Conservation (phyloP, 2,113 vertebrate species). For the Nothocercus julius region DNA sequence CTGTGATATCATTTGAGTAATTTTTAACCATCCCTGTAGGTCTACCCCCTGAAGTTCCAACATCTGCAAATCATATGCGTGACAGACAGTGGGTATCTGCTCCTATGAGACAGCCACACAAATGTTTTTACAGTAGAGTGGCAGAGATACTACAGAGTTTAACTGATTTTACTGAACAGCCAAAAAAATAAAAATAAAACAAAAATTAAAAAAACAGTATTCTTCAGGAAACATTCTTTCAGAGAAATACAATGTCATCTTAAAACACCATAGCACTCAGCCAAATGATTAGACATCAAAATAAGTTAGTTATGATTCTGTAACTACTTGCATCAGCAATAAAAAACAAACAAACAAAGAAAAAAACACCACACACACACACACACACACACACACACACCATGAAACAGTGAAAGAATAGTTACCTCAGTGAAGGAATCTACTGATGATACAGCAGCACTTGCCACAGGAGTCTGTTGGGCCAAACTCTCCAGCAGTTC, state of each 20-base stretch:
- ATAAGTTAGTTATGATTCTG: background rate
- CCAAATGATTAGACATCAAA: background rate
- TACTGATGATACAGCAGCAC: constrained; percentile 86
- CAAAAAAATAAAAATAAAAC: too few relatives aligned
- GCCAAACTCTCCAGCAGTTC: constrained; percentile 89
- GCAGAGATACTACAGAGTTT: background rate
- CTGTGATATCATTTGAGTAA: background rate
- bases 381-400: too few relatives aligned
- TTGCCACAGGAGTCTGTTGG: constrained; percentile 92
- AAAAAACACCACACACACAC: too few relatives aligned
- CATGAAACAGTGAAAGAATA: background rate
- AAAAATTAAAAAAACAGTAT: background rate
- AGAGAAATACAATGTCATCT: background rate
- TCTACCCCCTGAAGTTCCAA: background rate
- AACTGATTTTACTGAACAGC: background rate
- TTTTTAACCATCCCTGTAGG: background rate
- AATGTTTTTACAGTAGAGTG: background rate
- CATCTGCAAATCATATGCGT: background rate
- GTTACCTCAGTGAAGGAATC: constrained; percentile 91
- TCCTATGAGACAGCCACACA: background rate
- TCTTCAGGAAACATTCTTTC: background rate
- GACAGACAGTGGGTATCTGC: background rate
- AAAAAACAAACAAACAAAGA: too few relatives aligned
- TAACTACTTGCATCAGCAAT: background rate
- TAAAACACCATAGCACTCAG: background rate